phyloP scores from a whole-genome alignment of 1,140 invertebrate genomes.

The Drosophila saltans region DNA sequence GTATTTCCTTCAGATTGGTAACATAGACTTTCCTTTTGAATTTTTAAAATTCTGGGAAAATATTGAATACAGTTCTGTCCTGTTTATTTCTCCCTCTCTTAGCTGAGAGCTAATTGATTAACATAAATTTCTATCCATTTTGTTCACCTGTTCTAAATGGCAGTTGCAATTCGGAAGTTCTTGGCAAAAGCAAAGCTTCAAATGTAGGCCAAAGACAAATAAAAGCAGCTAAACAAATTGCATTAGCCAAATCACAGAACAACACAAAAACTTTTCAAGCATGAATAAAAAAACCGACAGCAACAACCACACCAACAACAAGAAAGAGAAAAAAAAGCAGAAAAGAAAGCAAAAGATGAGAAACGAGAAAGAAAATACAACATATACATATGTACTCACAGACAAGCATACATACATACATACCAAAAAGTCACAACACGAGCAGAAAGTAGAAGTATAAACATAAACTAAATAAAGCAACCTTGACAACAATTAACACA shows the following conservation, averaged over 20 bases:
- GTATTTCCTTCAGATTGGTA: too few species aligned
- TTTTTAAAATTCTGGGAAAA: too few species aligned
- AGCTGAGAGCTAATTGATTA: not conserved
- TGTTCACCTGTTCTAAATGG: not conserved
- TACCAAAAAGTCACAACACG: constrained; percentile 53
- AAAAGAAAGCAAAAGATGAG: constrained; percentile 62
- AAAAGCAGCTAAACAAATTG: constrained; percentile 73
- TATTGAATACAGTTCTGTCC: too few species aligned
- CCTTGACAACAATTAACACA: constrained; percentile 78
- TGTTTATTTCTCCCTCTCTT: too few species aligned
- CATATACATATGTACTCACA: not conserved
- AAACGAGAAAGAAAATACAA: constrained; percentile 34
- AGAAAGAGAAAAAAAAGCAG: not conserved
- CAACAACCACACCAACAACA: not conserved
- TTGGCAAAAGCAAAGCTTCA: constrained; percentile 25
- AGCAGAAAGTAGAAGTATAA: constrained; percentile 41
- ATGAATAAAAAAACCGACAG: constrained; percentile 42
- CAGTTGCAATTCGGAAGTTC: constrained; percentile 22
- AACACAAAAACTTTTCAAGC: constrained; percentile 68
- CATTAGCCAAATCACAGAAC: constrained; percentile 77
- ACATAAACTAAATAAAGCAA: constrained; percentile 69
- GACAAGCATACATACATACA: constrained; percentile 8
- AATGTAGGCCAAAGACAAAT: constrained; percentile 75
- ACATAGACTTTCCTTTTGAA: too few species aligned
- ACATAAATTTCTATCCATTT: constrained; percentile 2